Evolutionary conservation across 2,113 vertebrate genomes (phyloP).

Genomic region (Ibidorhyncha struthersii): DNA sequence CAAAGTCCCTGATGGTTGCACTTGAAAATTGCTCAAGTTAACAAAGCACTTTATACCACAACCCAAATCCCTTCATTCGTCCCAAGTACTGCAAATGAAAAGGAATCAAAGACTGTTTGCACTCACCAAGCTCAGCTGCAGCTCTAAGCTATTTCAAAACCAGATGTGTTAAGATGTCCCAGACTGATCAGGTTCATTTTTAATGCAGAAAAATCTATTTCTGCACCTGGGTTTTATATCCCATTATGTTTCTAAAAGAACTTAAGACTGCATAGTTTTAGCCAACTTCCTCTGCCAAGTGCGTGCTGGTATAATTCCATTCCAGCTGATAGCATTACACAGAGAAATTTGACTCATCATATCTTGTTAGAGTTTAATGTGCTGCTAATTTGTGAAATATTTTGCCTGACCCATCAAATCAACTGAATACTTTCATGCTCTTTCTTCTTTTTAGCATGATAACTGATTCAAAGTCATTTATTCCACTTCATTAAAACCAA

Average conservation of each 20-base stretch:
- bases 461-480: background rate
- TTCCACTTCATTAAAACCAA: background rate
- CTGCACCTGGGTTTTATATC: background rate
- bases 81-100: fast-evolving
- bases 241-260: background rate
- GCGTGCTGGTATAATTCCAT: background rate
- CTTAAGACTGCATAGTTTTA: background rate
- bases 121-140: background rate
- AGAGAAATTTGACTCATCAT: background rate
- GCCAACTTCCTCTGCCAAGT: background rate
- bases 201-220: background rate
- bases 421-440: background rate
- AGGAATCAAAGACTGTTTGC: background rate
- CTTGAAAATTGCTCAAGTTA: background rate
- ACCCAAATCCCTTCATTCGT: background rate
- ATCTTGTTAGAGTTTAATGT: background rate
- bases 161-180: background rate
- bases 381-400: background rate
- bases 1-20: background rate
- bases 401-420: background rate
- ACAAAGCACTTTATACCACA: background rate
- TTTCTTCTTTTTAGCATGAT: background rate
- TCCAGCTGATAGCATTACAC: background rate
- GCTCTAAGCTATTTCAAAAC: background rate
- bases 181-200: background rate